A percentile compares a stretch with the other conserved stretches of the same genome.
phyloP scores from a whole-genome alignment of 2,888 invertebrate genomes.

The Sclerodermus sp. region DNA sequence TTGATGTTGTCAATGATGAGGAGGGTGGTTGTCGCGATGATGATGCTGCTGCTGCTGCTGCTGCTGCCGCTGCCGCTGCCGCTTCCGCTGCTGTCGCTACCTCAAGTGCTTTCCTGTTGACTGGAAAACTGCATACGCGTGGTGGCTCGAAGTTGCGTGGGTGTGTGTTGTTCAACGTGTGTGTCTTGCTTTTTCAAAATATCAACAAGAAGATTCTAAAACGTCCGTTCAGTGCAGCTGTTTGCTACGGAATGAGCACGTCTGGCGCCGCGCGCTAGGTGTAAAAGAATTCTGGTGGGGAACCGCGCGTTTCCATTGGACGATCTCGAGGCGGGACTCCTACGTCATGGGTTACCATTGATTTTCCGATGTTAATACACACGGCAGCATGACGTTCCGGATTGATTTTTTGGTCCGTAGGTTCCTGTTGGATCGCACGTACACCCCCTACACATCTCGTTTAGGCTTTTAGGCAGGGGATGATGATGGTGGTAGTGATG shows the following conservation, averaged over 20 bases:
- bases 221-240: slow-evolving; percentile 45
- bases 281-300: slow-evolving; percentile 9
- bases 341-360: slow-evolving; percentile 54
- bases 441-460: neutral
- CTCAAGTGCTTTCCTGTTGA: too few species aligned
- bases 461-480: too few species aligned
- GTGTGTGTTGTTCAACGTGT: slow-evolving; percentile 3
- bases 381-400: slow-evolving; percentile 36
- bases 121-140: slow-evolving; percentile 41
- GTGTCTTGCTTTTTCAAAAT: slow-evolving; percentile 23
- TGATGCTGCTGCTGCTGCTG: too few species aligned
- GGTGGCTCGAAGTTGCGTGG: slow-evolving; percentile 19
- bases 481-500: too few species aligned
- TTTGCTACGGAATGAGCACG: slow-evolving; percentile 54
- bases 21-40: too few species aligned
- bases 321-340: slow-evolving; percentile 48
- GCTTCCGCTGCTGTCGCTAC: too few species aligned
- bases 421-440: slow-evolving; percentile 26
- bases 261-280: slow-evolving; percentile 31
- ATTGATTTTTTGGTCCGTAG: slow-evolving; percentile 38
- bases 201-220: slow-evolving; percentile 1
- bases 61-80: too few species aligned
- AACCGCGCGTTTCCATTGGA: slow-evolving; percentile 35
- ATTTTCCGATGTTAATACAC: slow-evolving; percentile 53
- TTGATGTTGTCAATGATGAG: too few species aligned